Base-by-base conservation (phyloP, 2,888 invertebrate genomes). In the Dryomyza anilis region DNA sequence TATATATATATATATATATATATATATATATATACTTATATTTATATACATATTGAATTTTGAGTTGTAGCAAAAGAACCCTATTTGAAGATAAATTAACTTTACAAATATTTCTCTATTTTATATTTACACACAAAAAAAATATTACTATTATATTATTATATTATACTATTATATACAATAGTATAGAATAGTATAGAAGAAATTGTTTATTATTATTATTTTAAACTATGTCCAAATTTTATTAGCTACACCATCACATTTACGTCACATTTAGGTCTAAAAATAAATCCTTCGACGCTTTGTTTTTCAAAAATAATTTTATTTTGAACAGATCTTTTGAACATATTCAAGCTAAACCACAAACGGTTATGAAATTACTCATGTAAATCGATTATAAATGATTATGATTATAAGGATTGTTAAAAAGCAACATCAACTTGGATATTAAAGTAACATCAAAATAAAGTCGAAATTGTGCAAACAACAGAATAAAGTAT, bases 41-140 rank as follows among this genome's bases (percentile, higher is more conserved):
- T n/a, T n/a, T n/a, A n/a, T n/a, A n/a, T n/a, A n/a, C n/a, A n/a
- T 64, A 58, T 64, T 64, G 64, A 64, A 64, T 50, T 67, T 61
- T 67, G 57, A 61, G 50, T 63, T 64, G 45, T 56, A 39, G 36
- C 57, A 19, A 50, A 46, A 56, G 56, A 46, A 57, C 33, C 48
- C 50, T 16, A 36, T 63, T 58, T 63, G 63, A 63, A 50, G 57
- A 63, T 57, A 63, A 63, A 63, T 63, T 63, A 57, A 43, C 48
- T 57, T 29, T n/a, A 48, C 50, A 53, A 27, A 46, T 53, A 55
- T 43, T 55, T 30, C 46, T 63, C 21, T 63, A 57, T 63, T 63
- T 57, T 63, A 63, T 57, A 57, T 57, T 57, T 63, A 57, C 36
- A 57, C 46, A 61, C 25, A 12, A 29, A 16, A 50, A 36, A 27